A percentile compares a stretch with the other conserved stretches of the same genome.
phyloP scores from a whole-genome alignment of 2,888 invertebrate species.

The Leptodirus hochenwartii region DNA sequence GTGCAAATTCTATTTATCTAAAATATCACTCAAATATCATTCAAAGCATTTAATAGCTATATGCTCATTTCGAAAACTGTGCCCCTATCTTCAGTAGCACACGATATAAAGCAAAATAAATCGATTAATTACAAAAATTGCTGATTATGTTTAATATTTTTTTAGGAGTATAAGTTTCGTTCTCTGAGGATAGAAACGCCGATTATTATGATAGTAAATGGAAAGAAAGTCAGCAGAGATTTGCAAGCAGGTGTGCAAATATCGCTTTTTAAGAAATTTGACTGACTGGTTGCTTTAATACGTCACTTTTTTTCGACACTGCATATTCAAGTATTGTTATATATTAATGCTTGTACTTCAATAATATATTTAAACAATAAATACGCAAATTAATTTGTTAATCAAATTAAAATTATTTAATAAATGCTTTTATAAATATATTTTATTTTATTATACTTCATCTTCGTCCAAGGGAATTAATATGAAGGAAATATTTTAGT shows the following conservation, averaged over 20 bases:
- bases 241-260: slow-evolving; percentile 46
- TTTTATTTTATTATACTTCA: too few relatives aligned
- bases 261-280: slow-evolving; percentile 43
- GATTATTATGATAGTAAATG: slow-evolving; percentile 53
- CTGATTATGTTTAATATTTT: slow-evolving; percentile 14
- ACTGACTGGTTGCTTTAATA: slow-evolving; percentile 28
- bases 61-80: slow-evolving; percentile 4
- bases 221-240: slow-evolving; percentile 46
- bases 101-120: slow-evolving; percentile 1
- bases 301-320: slow-evolving; percentile 5
- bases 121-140: slow-evolving; percentile 8
- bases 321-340: background rate
- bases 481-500: too few relatives aligned
- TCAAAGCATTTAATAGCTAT: background rate
- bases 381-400: too few relatives aligned
- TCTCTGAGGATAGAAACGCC: slow-evolving; percentile 68
- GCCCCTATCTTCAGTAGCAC: background rate
- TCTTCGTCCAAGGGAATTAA: too few relatives aligned
- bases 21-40: background rate
- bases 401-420: too few relatives aligned
- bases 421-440: too few relatives aligned
- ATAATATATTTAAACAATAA: too few relatives aligned
- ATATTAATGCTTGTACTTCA: too few relatives aligned
- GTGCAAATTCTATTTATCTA: background rate
- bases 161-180: slow-evolving; percentile 52